phyloP scores from a whole-genome alignment of 2,888 invertebrate genomes.

The Perithous albicinctus region DNA sequence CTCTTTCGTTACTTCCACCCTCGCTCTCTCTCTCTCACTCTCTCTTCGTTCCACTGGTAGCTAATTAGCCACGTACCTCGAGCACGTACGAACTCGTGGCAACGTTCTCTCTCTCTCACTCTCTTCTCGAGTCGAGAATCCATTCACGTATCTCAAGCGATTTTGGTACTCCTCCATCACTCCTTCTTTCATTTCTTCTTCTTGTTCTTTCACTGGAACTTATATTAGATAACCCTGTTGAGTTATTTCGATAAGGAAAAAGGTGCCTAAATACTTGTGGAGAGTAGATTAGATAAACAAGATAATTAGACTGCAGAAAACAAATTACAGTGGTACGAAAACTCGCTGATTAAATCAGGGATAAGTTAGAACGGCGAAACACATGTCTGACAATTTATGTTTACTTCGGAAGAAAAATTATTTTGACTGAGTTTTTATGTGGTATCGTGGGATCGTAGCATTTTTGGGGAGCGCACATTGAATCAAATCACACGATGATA shows the following conservation, averaged over 20 bases:
- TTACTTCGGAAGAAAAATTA: not conserved
- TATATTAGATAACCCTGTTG: not conserved
- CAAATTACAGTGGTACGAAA: not conserved
- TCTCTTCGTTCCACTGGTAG: constrained; percentile 2
- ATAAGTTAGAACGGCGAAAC: not conserved
- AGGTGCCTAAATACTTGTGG: not conserved
- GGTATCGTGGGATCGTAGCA: not conserved
- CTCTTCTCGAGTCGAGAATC: constrained; percentile 21
- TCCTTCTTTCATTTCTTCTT: not conserved
- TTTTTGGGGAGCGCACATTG: not conserved
- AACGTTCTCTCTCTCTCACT: constrained; percentile 15
- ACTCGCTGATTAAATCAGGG: not conserved
- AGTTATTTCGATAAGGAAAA: not conserved
- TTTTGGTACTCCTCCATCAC: constrained; percentile 4
- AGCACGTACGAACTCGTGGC: constrained; percentile 38
- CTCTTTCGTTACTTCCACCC: not conserved
- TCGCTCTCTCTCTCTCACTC: too few species aligned
- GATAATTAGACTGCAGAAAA: not conserved
- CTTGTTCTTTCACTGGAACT: not conserved
- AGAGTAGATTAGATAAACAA: constrained; percentile 16
- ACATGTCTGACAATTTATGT: not conserved
- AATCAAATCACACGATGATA: not conserved
- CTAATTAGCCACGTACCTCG: constrained; percentile 60
- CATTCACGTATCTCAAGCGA: constrained; percentile 38
- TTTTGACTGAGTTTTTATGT: not conserved